Base-by-base conservation (phyloP, 2,888 invertebrate genomes). In the Strigamia transsilvanica region DNA sequence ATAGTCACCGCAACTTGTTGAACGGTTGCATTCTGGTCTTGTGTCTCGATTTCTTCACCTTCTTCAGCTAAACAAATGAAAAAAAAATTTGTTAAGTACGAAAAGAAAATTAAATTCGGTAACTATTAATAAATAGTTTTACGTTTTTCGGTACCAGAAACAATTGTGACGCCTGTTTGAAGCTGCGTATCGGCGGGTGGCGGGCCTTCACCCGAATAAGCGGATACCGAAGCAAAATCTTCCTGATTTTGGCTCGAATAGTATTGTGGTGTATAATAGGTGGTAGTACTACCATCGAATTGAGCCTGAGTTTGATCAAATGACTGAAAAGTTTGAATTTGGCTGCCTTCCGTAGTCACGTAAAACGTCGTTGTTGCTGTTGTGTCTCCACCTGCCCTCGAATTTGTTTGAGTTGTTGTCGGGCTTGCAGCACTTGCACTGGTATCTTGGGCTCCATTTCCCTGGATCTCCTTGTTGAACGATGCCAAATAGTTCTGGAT, bases 401-500 rank as follows among this genome's bases (percentile, higher is more conserved):
- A n/a, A 32, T 77, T 56, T 9, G 77, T 34, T 51, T 81, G 81
- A 4, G 81, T 56, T 18, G 82, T 46, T 15, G 81, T 41, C n/a
- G 79, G 80, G 21, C 41, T 78, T 21, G 80, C 82, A 12, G 81
- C 66, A 15, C 77, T 23, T 3, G 81, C 84, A n/a, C 82, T 82
- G 10, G 82, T 61, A 82, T 46, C 83, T 41, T 79, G 32, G 18
- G 51, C 83, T 38, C 81, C 80, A 83, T 85, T 38, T 83, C 85
- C 86, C 81, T 92, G 92, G 84, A 94, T 93, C 88, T 94, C 94
- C 86, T 94, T 94, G 86, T 94, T 93, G 87, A 94, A 94, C 21
- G 93, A 93, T 83, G 93, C 93, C 84, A 96, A 89, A 86, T 95
- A 95, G 78, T 93, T 92, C 86, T 95, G 94, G 84, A 95, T 92